Percentiles rank a stretch among this genome's conserved stretches.
These are phyloP conservation scores for Drosophila siamana DNA, from an alignment of 2,888 invertebrate species.

Conservation along the genomic window DNA sequence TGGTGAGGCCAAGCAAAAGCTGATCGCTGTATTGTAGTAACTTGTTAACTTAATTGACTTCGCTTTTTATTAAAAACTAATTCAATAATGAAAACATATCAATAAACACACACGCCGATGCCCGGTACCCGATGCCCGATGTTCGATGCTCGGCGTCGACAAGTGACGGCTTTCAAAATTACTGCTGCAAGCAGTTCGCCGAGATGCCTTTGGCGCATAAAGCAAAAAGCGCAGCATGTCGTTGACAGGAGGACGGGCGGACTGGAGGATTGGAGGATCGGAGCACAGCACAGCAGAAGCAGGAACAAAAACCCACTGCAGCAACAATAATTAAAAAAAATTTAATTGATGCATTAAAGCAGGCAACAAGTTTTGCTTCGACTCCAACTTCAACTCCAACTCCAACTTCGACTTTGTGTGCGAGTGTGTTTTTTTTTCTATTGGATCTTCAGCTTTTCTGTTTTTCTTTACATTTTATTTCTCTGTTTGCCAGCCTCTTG, in stretches of 20 bases:
- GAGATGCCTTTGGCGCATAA: slow-evolving; percentile 45
- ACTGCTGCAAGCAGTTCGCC: slow-evolving; percentile 42
- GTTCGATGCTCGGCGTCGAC: slow-evolving; percentile 49
- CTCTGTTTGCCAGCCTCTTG: slow-evolving; percentile 32
- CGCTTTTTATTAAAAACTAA: slow-evolving; percentile 67
- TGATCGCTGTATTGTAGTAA: slow-evolving; percentile 15
- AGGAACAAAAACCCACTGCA: slow-evolving; percentile 69
- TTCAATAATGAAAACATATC: slow-evolving; percentile 82
- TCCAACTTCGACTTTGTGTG: slow-evolving; percentile 34
- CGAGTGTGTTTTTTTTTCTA: slow-evolving; percentile 21
- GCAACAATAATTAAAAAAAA: slow-evolving; percentile 73
- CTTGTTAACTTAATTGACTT: slow-evolving; percentile 74
- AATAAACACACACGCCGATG: slow-evolving; percentile 69
- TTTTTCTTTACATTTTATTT: slow-evolving; percentile 23
- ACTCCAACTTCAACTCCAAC: not conserved
- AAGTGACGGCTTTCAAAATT: slow-evolving; percentile 73
- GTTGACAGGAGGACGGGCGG: slow-evolving; percentile 60
- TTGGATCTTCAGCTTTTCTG: slow-evolving; percentile 4
- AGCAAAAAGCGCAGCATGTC: slow-evolving; percentile 70
- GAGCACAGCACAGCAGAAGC: slow-evolving; percentile 56
- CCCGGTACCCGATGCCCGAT: no score
- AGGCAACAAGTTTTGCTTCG: slow-evolving; percentile 63
- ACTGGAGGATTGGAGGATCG: slow-evolving; percentile 66
- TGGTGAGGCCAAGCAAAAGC: not conserved
- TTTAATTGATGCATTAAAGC: slow-evolving; percentile 81